Conservation (phyloP, 2,797 vertebrate genomes). For the Poecilia gillii region DNA sequence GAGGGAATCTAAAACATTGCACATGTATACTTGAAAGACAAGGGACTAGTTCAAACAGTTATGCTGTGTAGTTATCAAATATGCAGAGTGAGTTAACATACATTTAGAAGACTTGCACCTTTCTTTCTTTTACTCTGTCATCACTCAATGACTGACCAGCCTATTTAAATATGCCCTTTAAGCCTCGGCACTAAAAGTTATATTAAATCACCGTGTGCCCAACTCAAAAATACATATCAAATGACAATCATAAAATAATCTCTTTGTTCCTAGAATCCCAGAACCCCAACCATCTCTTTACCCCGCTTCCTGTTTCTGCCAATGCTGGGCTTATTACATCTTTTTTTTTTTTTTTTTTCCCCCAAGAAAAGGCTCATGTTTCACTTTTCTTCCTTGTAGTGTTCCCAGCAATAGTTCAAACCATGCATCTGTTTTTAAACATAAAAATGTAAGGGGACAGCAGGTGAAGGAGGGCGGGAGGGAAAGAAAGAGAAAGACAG, state of each 20-base stretch:
- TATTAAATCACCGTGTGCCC: slow-evolving; percentile 67
- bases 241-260: slow-evolving; percentile 76
- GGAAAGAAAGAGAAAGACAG: neutral
- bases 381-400: slow-evolving; percentile 51
- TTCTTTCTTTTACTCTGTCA: slow-evolving; percentile 14
- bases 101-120: slow-evolving; percentile 13
- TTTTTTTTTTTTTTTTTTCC: slow-evolving; percentile 39
- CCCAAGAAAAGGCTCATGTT: slow-evolving; percentile 56
- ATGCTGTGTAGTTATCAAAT: slow-evolving; percentile 12
- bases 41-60: slow-evolving; percentile 44
- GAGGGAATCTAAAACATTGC: slow-evolving; percentile 26
- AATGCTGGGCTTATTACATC: slow-evolving; percentile 50
- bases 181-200: slow-evolving; percentile 61
- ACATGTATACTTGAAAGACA: slow-evolving; percentile 26
- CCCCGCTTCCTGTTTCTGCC: slow-evolving; percentile 54
- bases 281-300: slow-evolving; percentile 53
- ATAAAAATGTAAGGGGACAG: slow-evolving; percentile 19
- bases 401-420: slow-evolving; percentile 56
- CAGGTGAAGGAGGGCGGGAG: slow-evolving; percentile 12
- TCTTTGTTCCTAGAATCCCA: slow-evolving; percentile 68
- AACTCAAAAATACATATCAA: slow-evolving; percentile 71
- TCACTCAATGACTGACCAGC: slow-evolving; percentile 11
- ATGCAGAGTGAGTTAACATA: slow-evolving; percentile 20
- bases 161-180: slow-evolving; percentile 36
- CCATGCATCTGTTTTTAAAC: slow-evolving; percentile 74